Percentiles rank a stretch among this genome's conserved stretches.
These are phyloP conservation scores for Ricordea florida DNA, from an alignment of 92 coral and sea anemone species.

Conservation along the genomic window DNA sequence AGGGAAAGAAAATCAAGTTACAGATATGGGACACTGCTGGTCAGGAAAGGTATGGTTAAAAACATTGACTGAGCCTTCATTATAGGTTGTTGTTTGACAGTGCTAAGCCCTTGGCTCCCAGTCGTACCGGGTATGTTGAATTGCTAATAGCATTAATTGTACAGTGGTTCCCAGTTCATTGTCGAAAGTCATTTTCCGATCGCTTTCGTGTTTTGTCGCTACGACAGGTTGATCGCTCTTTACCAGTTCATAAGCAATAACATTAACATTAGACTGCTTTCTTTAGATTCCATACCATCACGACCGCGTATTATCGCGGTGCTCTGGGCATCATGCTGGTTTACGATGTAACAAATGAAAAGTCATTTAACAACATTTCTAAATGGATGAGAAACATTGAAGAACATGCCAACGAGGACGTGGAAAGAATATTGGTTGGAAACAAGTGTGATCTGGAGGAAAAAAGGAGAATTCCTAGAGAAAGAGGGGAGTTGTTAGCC, in stretches of 20 bases:
- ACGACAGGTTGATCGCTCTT: too few species aligned
- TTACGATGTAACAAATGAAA: constrained; percentile 96
- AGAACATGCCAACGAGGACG: constrained; percentile 97
- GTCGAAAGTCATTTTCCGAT: too few species aligned
- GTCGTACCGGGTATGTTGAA: too few species aligned
- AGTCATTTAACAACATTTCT: constrained; percentile 81
- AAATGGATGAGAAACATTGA: constrained; percentile 97
- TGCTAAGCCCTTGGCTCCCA: too few species aligned
- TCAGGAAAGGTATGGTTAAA: constrained; percentile 82
- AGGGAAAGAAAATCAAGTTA: constrained; percentile 84
- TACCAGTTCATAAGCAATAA: neutral
- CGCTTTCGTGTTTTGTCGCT: too few species aligned
- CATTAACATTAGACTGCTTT: neutral
- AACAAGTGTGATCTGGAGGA: constrained; percentile 92
- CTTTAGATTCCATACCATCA: constrained; percentile 93
- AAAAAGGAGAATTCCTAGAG: constrained; percentile 66
- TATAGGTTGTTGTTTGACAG: too few species aligned
- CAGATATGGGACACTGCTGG: constrained; percentile 99
- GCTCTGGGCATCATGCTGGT: constrained; percentile 98
- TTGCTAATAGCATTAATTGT: too few species aligned
- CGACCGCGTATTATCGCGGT: constrained; percentile 98
- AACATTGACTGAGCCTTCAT: neutral
- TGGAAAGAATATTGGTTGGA: constrained; percentile 84
- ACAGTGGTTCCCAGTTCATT: too few species aligned
- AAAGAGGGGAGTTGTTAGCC: constrained; percentile 86